phyloP scores from a whole-genome alignment of 2,113 vertebrate species.

The Macquaria australasica region DNA sequence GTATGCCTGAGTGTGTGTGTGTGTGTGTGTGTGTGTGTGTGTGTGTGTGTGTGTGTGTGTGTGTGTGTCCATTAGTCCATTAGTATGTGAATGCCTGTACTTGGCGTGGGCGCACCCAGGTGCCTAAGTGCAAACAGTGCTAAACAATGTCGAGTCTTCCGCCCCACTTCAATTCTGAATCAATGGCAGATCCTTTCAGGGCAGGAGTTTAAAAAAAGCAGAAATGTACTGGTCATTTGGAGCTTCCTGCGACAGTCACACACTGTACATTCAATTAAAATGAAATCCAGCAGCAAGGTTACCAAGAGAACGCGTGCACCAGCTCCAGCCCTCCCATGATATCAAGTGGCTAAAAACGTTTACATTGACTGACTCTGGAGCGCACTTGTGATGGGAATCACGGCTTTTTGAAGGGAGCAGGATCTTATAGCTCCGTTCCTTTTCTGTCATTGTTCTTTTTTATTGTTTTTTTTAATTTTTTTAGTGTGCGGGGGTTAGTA shows the following conservation, averaged over 20 bases:
- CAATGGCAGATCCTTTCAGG: neutral
- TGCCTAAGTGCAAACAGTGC: slow-evolving; percentile 39
- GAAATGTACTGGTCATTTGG: neutral
- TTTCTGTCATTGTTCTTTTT: too few relatives aligned
- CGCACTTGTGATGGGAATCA: neutral
- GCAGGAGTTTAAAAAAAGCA: neutral
- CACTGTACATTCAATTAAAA: slow-evolving; percentile 3
- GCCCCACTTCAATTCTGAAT: neutral
- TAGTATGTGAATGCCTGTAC: slow-evolving; percentile 50
- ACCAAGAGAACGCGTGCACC: neutral
- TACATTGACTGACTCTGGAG: slow-evolving; percentile 31
- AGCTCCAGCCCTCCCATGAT: slow-evolving; percentile 1
- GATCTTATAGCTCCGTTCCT: too few relatives aligned
- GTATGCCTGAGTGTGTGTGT: slow-evolving; percentile 32
- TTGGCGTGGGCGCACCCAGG: slow-evolving; percentile 50
- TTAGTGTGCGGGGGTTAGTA: too few relatives aligned
- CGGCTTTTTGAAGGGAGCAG: too few relatives aligned
- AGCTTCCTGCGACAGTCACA: neutral
- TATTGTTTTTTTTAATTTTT: too few relatives aligned
- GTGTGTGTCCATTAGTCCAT: slow-evolving; percentile 64
- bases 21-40: neutral
- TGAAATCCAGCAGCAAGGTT: slow-evolving; percentile 21
- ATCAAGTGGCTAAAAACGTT: slow-evolving; percentile 56
- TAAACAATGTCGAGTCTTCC: slow-evolving; percentile 21
- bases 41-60: slow-evolving; percentile 8